Evolutionary conservation across 2,113 vertebrate genomes (phyloP), one percentile per base, ranked within the genome.

Genomic region (Oxyruncus cristatus): DNA sequence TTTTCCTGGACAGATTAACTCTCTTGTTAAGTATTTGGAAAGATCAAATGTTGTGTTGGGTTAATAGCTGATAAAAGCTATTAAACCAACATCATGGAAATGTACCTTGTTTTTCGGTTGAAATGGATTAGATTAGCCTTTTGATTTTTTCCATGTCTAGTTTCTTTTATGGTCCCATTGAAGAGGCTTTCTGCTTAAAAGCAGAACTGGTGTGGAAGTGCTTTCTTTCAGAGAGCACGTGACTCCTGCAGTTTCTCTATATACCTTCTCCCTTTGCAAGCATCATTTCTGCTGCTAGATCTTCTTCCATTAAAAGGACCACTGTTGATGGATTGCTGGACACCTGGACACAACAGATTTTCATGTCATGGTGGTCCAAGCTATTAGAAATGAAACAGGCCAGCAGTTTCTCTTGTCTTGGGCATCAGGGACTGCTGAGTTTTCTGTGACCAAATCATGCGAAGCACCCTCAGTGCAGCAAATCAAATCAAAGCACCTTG

Each of bases 1-100:
- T 66, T 83, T 75, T 67, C 84, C 85, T 75, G 52, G 56, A 12
- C 19, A 79, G 67, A 87, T 91, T 67, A 87, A 92, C 68, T 44
- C 28, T 61, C 65, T 63, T 89, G 73, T 87, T 93, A 78, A 92
- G 44, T 53, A 87, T 8, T 11, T 49, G 49, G 37, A 6, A 62
- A 88, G 75, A 93, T 55, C 65, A 91, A 92, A 92, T 78, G 61
- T 28, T 2, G 6, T 81, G 77, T 78, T 93, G 77, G 83, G 91
- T 92, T 93, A 87, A 88, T 37, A 82, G 76, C 68, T 84, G 42
- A 81, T 91, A 89, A 92, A 90, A 92, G 83, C 68, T 63, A 73
- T 81, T 46, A 46, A 44, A 44, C 44, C 19, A 46, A 46, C 17
- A n/a, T 79, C 58, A 62, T 33, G 67, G 71, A 71, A 85, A 89